Evolutionary conservation across 2,888 invertebrate genomes (phyloP), one percentile per base, ranked within the genome.

Genomic region (Amphimallon solstitiale): DNA sequence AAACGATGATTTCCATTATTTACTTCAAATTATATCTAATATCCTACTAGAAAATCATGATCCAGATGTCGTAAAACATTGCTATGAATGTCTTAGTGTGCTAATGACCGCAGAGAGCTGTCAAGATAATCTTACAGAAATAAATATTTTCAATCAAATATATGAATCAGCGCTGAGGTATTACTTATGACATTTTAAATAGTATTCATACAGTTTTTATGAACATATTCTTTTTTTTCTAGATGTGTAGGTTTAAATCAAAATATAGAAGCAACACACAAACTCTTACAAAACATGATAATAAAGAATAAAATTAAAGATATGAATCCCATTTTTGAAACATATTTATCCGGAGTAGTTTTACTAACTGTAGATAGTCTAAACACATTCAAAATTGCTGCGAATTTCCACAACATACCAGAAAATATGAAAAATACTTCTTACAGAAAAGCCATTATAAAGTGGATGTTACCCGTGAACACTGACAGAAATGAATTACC

Each of bases 191-290:
- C n/a, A 9, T 12, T 40, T 40, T 14, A 2, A 5, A 40, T 14
- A 40, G 1, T 40, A 5, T 14, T 14, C 10, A 10, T 14, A 51
- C 5, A 35, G 5, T 1, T 35, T 3, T 34, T 37, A 10, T 51
- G 12, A 48, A 48, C 1, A 3, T 48, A 29, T 9, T 5, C 4
- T 17, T 46, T 46, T 6, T 46, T 46, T 46, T 80, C 67, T 70
- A 85, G 85, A 70, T 82, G 82, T 37, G 76, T 85, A 43, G 84
- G 83, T 23, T 75, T 83, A 69, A 84, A 83, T 72, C 83, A 84
- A 64, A 82, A 82, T 61, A 82, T 83, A 68, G 73, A 79, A 62
- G 72, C 74, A 45, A 81, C 81, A 0, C 85, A 85, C 73, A 73
- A 73, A 21, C 76, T 86, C 6, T 71, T 85, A 1, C 82, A 83